Base-by-base conservation (phyloP, 2,888 invertebrate species). In the Sesia apiformis region DNA sequence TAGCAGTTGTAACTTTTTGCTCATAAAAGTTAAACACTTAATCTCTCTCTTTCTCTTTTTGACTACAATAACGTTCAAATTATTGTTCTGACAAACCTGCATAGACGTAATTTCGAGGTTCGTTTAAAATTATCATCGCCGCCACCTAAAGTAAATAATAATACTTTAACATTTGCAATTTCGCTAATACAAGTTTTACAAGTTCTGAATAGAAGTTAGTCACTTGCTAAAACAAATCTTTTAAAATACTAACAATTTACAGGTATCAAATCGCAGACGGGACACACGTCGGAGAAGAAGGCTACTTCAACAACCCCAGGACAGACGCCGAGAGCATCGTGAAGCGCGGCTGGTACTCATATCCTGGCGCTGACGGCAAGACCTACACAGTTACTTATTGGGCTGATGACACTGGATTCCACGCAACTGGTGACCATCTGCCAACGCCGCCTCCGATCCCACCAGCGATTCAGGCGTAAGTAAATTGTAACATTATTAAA, bases 321-420 rank as follows among this genome's bases (percentile, higher is more conserved):
- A 74, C 78, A 0, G 72, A 76, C 0, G 69, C 81, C n/a, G 84
- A 86, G 56, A 85, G 76, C 58, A 61, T 84, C 1, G 90, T 90
- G 53, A 90, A 90, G 74, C 83, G 78, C 53, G 90, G 90, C 55
- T 90, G 84, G 78, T 90, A 90, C 65, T 84, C 86, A 0, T 90
- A 70, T 70, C 64, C 70, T 0, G 90, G 78, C 0, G 72, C 67
- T 52, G 86, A 90, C 49, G 89, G 88, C 63, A 84, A 78, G 60
- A 69, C 73, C 5, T 90, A 90, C 79, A 82, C 83, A 0, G 84
- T 85, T 39, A 82, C 73, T 2, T 90, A 82, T 67, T 87, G 81
- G 76, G 90, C 90, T 39, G 90, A 90, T 60, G 70, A 82, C 38
- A 84, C 77, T 39, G 90, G 90, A 1, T 90, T 68, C 81, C 87